Evolutionary conservation across 2,113 vertebrate genomes (phyloP).

Genomic region (Plectropomus leopardus): DNA sequence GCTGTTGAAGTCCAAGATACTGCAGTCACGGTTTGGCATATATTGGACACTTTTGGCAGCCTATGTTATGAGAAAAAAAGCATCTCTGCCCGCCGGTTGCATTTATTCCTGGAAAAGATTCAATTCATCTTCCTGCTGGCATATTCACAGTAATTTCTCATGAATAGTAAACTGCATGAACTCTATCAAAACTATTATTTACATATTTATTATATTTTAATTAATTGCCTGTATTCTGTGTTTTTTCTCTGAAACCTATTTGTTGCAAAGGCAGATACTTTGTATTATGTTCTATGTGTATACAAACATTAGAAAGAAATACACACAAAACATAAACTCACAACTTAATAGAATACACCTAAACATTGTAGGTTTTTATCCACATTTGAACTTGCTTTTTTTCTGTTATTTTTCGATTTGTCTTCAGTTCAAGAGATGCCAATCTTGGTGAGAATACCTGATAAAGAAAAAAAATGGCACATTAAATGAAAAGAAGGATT

Average conservation of each 20-base stretch:
- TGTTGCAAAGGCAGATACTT: background rate
- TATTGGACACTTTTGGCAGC: conserved; percentile 45
- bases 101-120: conserved; percentile 44
- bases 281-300: too few relatives aligned
- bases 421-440: background rate
- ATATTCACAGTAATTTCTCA: conserved; percentile 30
- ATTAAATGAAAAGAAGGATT: background rate
- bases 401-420: background rate
- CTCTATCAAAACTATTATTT: conserved; percentile 15
- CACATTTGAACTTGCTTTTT: background rate
- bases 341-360: too few relatives aligned
- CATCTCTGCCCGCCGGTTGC: conserved; percentile 46
- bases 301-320: background rate
- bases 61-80: conserved; percentile 11
- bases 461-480: background rate
- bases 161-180: conserved; percentile 41
- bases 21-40: conserved; percentile 43
- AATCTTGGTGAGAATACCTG: background rate
- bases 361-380: background rate
- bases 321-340: background rate
- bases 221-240: background rate
- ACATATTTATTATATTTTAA: conserved; percentile 17
- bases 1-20: conserved; percentile 40
- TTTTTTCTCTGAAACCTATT: background rate
- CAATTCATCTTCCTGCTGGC: conserved; percentile 28